Base-by-base conservation (phyloP, 2,797 vertebrate species). In the Enteromius mattozi region DNA sequence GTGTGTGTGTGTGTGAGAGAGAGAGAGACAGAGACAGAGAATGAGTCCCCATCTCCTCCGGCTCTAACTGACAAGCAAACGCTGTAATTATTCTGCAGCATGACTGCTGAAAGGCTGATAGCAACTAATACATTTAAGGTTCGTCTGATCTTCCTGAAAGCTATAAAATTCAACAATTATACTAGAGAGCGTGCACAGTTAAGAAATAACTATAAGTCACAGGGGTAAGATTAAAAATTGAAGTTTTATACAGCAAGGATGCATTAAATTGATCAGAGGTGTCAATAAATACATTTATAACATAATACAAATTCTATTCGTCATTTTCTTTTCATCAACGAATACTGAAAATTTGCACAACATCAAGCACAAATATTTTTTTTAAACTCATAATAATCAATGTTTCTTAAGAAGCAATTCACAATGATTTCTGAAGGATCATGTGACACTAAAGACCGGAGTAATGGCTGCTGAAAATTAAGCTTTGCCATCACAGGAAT, bases 51-150 rank as follows among this genome's bases (percentile, higher is more conserved):
- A 27, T 30, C 4, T 7, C 14, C 24, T 70, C 84, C 35, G 37
- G 71, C 78, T 30, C 47, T 69, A 40, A 66, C 61, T 74, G 85
- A 88, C 66, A 78, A 81, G 33, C n/a, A 76, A 47, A 82, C 7
- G n/a, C 80, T 69, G 40, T 40, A 76, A 81, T 74, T 54, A 69
- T 77, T 72, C 47, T 84, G 59, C 49, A 74, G 82, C 24, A 4
- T 47, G 47, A 86, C 69, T 21, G 51, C 66, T 27, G 56, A 61
- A 83, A 63, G 59, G 78, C 79, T 75, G 10, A 37, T 42, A 71
- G 63, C 42, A 70, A 4, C 51, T 71, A 71, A 71, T 59, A 71
- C 14, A 2, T 71, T 59, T 81, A 59, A 42, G 16, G 9, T 71
- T 42, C 9, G 59, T 59, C 79, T 59, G 51, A 71, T 71, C 65